Conservation (phyloP, 2,888 invertebrate species). For the Dryomyza anilis region DNA sequence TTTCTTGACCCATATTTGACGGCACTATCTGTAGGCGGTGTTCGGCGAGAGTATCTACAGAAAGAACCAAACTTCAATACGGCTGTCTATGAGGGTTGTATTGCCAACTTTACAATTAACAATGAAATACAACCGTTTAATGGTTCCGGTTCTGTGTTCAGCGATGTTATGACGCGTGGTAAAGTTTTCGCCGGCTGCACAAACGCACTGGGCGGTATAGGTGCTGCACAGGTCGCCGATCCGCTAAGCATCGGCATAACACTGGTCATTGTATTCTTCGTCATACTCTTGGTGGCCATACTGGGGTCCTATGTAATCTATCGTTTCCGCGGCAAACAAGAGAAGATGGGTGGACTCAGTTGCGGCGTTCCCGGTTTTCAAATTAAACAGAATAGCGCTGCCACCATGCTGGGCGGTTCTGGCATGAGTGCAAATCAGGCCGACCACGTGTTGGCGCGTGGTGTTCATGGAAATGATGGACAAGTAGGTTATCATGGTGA, state of each 20-base stretch:
- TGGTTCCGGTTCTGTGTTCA: conserved; percentile 83
- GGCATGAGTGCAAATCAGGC: conserved; percentile 71
- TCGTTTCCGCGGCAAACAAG: conserved; percentile 83
- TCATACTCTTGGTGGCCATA: conserved; percentile 85
- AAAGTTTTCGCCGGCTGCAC: conserved; percentile 78
- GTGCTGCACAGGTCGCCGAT: conserved; percentile 79
- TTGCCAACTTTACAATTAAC: conserved; percentile 87
- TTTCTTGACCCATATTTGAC: conserved; percentile 90
- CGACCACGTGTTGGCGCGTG: conserved; percentile 73
- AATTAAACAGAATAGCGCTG: conserved; percentile 74
- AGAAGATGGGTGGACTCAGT: conserved; percentile 74
- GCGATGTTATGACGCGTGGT: conserved; percentile 72
- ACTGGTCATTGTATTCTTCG: conserved; percentile 91
- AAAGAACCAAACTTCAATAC: conserved; percentile 67
- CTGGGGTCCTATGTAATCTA: conserved; percentile 92
- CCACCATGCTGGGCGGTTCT: conserved; percentile 72
- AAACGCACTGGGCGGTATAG: conserved; percentile 75
- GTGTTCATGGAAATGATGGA: conserved; percentile 71
- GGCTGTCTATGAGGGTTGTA: conserved; percentile 83
- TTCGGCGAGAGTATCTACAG: conserved; percentile 66
- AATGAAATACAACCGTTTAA: conserved; percentile 88
- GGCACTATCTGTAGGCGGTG: conserved; percentile 79
- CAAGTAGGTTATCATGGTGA: conserved; percentile 73
- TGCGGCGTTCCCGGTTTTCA: conserved; percentile 74
- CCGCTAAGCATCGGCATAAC: conserved; percentile 92